phyloP scores from a whole-genome alignment of 2,888 invertebrate genomes.

The Eucriotettix oculatus region DNA sequence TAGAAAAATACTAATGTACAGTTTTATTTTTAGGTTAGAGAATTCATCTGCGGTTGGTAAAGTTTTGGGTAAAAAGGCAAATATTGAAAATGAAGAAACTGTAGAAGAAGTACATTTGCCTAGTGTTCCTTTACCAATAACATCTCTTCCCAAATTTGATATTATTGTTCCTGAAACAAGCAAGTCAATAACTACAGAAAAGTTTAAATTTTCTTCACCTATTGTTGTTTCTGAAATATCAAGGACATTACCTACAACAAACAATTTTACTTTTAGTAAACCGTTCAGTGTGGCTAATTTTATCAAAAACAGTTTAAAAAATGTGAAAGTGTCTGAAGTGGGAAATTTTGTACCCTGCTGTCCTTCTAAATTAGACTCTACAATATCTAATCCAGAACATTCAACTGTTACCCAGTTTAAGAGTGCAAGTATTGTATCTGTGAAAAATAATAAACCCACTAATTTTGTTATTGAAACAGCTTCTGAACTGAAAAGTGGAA shows the following conservation, averaged over 20 bases:
- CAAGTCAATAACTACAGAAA: not conserved
- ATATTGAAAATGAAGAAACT: conserved; percentile 8
- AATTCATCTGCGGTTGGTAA: not conserved
- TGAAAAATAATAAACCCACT: no score
- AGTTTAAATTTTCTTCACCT: conserved; percentile 32
- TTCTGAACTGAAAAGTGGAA: conserved; percentile 25
- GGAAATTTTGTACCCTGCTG: conserved; percentile 18
- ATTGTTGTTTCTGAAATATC: conserved; percentile 25
- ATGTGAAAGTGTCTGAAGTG: no score
- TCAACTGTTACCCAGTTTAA: not conserved
- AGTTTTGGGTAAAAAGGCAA: conserved; percentile 7
- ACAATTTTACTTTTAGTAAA: conserved; percentile 16
- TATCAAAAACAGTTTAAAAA: conserved; percentile 9
- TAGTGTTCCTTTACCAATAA: conserved; percentile 33
- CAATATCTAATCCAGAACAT: no score
- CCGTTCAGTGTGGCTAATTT: conserved; percentile 19
- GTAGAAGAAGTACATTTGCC: conserved; percentile 19
- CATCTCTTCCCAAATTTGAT: conserved; percentile 39
- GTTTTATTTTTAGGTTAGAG: conserved; percentile 3
- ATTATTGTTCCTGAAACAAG: conserved; percentile 20
- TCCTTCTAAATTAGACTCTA: not conserved
- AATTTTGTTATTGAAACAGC: conserved; percentile 16
- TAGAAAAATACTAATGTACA: no score
- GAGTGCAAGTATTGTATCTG: not conserved
- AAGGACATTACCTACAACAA: not conserved